Conservation (phyloP, 2,113 vertebrate species). For the Percina caprodes region DNA sequence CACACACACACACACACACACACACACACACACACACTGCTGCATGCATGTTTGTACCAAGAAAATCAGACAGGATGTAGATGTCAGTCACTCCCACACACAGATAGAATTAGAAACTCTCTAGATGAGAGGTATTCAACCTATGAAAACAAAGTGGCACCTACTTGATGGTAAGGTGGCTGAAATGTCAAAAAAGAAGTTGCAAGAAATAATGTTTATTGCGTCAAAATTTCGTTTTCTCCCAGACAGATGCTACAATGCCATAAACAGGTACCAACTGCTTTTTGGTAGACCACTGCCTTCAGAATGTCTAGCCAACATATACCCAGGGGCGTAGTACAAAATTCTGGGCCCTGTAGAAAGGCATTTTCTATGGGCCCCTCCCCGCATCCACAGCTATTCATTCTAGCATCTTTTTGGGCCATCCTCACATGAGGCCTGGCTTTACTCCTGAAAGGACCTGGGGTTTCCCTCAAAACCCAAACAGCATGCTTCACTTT, state of each 20-base stretch:
- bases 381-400: too few relatives aligned
- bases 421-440: too few relatives aligned
- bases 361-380: too few relatives aligned
- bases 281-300: background rate
- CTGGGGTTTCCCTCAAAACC: constrained; percentile 13
- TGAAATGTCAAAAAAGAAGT: background rate
- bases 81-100: background rate
- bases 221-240: background rate
- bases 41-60: constrained; percentile 6
- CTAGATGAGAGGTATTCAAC: background rate
- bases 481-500: background rate
- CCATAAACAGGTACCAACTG: background rate
- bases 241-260: background rate
- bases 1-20: background rate
- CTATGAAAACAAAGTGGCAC: background rate
- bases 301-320: background rate
- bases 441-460: too few relatives aligned
- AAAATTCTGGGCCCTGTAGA: too few relatives aligned
- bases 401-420: too few relatives aligned
- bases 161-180: background rate
- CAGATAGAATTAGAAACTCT: background rate
- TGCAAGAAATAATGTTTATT: background rate
- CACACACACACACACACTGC: too few relatives aligned
- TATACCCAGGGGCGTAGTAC: background rate
- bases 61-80: background rate